Evolutionary conservation across 2,888 invertebrate genomes (phyloP).

Genomic region (Ypsolopha sequella): DNA sequence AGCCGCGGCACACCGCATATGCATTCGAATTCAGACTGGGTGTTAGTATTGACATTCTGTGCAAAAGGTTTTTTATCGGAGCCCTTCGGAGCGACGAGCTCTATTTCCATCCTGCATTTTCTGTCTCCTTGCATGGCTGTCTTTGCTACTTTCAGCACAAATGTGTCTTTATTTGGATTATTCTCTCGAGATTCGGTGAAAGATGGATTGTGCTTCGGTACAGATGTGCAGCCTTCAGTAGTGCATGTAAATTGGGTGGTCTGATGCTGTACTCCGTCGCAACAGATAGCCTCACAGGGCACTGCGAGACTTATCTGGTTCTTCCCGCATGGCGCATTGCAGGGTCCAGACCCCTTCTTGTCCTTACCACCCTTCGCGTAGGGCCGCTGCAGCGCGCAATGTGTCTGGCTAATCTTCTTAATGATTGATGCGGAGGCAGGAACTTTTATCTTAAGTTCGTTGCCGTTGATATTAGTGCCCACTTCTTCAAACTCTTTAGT

Average conservation of each 20-base stretch:
- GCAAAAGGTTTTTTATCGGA: conserved; percentile 57
- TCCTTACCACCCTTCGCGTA: conserved; percentile 14
- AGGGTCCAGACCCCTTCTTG: conserved; percentile 31
- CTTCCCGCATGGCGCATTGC: conserved; percentile 49
- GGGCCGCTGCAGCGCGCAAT: conserved; percentile 49
- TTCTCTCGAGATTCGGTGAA: conserved; percentile 35
- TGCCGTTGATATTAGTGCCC: conserved; percentile 51
- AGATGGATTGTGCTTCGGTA: conserved; percentile 31
- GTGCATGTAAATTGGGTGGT: conserved; percentile 56
- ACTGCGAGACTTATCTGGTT: conserved; percentile 52
- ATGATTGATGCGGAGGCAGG: conserved; percentile 48
- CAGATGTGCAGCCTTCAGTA: conserved; percentile 49
- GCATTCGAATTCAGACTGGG: conserved; percentile 51
- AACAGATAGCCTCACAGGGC: conserved; percentile 45
- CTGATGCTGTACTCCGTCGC: conserved; percentile 36
- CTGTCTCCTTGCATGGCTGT: conserved; percentile 74
- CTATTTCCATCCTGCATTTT: conserved; percentile 75
- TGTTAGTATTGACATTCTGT: conserved; percentile 31
- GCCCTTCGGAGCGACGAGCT: conserved; percentile 76
- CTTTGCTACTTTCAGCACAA: conserved; percentile 77
- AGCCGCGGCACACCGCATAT: conserved; percentile 33
- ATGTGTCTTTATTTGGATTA: conserved; percentile 67
- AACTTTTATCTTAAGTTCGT: conserved; percentile 60
- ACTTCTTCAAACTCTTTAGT: conserved; percentile 57
- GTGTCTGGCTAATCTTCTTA: conserved; percentile 61